Conservation (phyloP, 1,140 invertebrate genomes). For the Conus ventricosus region DNA sequence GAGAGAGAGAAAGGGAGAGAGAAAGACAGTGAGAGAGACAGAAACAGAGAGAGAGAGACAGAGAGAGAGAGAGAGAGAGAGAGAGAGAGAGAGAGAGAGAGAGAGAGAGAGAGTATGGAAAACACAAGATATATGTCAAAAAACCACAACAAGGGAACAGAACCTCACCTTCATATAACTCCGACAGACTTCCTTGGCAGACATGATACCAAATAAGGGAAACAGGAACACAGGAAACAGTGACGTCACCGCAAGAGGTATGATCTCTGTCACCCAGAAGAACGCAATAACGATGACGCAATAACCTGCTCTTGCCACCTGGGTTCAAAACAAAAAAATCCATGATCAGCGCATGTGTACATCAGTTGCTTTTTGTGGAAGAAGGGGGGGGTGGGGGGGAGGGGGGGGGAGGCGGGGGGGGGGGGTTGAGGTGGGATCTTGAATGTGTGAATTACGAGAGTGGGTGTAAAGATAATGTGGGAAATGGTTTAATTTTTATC, state of each 20-base stretch:
- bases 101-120: too few relatives aligned
- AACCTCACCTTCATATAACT: constrained; percentile 70
- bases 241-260: constrained; percentile 76
- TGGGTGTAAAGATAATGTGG: too few relatives aligned
- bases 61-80: not conserved
- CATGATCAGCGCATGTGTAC: too few relatives aligned
- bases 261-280: constrained; percentile 74
- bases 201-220: constrained; percentile 73
- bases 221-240: constrained; percentile 76
- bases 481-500: too few relatives aligned
- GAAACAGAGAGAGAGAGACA: not conserved
- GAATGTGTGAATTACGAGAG: not conserved
- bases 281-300: constrained; percentile 71
- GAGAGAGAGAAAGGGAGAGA: not conserved
- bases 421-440: not conserved
- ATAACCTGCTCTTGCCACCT: constrained; percentile 80
- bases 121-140: too few relatives aligned
- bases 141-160: too few relatives aligned
- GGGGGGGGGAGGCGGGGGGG: not conserved
- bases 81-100: not conserved
- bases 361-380: not conserved
- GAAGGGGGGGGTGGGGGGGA: too few relatives aligned
- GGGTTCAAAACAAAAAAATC: not conserved
- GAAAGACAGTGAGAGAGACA: not conserved
- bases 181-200: constrained; percentile 61